Evolutionary conservation across 1,140 invertebrate genomes (phyloP).

Genomic region (Diorhabda carinulata): DNA sequence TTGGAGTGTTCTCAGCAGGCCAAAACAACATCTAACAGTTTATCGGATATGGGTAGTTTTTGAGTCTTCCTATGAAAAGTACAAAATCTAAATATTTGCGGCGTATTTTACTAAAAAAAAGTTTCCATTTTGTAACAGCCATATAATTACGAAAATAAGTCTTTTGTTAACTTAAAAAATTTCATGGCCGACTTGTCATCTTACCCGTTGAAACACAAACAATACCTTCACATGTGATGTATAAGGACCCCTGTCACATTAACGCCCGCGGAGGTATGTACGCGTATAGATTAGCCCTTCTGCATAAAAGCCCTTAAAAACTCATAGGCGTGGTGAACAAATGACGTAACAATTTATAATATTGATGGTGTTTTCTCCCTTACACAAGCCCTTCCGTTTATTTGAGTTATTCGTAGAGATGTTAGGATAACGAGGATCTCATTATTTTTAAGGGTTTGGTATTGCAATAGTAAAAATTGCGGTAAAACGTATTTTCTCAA

Average conservation of each 20-base stretch:
- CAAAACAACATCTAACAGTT: no score
- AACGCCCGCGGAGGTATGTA: background rate
- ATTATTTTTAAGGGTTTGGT: background rate
- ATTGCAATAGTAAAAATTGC: no score
- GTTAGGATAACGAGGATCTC: background rate
- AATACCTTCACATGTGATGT: background rate
- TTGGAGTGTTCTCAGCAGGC: no score
- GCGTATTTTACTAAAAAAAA: no score
- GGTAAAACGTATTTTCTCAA: no score
- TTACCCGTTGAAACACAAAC: background rate
- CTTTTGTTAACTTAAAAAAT: background rate
- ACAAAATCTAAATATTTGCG: no score
- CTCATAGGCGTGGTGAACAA: constrained; percentile 16
- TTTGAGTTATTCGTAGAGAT: background rate
- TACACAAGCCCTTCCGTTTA: background rate
- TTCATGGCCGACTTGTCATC: background rate
- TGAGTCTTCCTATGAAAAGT: no score
- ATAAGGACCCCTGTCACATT: background rate
- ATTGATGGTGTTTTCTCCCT: constrained; percentile 10
- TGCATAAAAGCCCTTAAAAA: constrained; percentile 9
- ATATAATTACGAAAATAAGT: background rate
- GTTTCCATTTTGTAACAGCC: no score
- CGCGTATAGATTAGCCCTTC: background rate
- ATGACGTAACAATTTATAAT: constrained; percentile 16
- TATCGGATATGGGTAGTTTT: no score